These are phyloP conservation scores for Oscheius myriophilus DNA, from an alignment of 2,888 invertebrate species.

Conservation along the genomic window DNA sequence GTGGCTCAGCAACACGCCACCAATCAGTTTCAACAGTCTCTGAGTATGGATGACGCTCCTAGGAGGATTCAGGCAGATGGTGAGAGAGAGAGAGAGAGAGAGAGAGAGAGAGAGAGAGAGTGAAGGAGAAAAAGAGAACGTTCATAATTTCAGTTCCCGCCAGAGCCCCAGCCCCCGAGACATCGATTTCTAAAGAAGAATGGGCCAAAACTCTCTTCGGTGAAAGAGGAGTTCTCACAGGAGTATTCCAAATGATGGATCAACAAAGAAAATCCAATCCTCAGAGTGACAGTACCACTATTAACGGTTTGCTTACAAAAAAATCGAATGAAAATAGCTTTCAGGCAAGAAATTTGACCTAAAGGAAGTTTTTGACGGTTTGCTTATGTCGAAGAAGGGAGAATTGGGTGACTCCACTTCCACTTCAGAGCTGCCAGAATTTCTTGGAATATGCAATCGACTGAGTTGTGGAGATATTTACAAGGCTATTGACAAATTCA, in stretches of 20 bases:
- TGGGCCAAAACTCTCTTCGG: conserved; percentile 62
- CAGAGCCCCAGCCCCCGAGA: neutral
- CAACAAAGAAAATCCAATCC: conserved; percentile 50
- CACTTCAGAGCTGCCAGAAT: conserved; percentile 64
- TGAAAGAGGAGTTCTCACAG: conserved; percentile 64
- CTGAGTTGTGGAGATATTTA: conserved; percentile 67
- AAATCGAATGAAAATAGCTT: neutral
- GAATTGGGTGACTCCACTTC: conserved; percentile 66
- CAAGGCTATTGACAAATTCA: conserved; percentile 68
- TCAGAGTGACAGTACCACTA: conserved; percentile 30
- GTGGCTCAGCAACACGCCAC: conserved; percentile 6
- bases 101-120: neutral
- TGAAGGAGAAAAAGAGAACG: too few species aligned
- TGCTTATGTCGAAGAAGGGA: conserved; percentile 57
- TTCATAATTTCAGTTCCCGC: too few species aligned
- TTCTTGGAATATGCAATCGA: conserved; percentile 67
- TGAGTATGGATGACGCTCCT: conserved; percentile 28
- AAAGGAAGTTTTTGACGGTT: conserved; percentile 60
- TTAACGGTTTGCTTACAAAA: conserved; percentile 8
- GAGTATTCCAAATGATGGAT: conserved; percentile 67
- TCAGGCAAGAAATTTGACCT: conserved; percentile 52
- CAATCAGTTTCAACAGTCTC: conserved; percentile 11
- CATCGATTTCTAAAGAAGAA: conserved; percentile 47
- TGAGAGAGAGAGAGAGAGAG: neutral
- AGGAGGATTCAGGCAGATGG: neutral